Conservation (phyloP, 1,140 invertebrate genomes). For the Sarcophaga bullata region DNA sequence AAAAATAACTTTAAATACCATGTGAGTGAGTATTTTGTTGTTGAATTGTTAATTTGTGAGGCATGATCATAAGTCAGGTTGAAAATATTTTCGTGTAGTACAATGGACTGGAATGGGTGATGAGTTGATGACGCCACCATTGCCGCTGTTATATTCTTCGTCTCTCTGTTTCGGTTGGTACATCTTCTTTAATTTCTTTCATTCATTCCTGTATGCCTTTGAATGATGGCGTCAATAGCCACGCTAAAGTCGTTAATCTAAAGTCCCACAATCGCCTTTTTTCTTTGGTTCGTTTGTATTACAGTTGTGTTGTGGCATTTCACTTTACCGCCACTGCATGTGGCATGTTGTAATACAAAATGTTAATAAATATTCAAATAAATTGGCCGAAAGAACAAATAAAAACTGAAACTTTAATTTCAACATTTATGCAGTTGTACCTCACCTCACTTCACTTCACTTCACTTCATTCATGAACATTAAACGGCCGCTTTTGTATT, state of each 20-base stretch:
- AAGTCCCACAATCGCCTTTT: background rate
- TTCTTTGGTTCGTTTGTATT: background rate
- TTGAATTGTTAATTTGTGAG: conserved; percentile 9
- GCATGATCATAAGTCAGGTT: conserved; percentile 23
- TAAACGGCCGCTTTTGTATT: too few relatives aligned
- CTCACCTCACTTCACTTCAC: too few relatives aligned
- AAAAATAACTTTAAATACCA: background rate
- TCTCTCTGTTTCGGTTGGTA: background rate
- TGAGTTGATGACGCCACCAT: conserved; percentile 3
- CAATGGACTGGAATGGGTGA: background rate
- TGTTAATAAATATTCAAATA: background rate
- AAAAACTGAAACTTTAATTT: too few relatives aligned
- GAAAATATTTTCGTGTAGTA: background rate
- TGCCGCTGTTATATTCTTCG: background rate
- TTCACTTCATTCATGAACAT: too few relatives aligned
- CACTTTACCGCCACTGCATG: conserved; percentile 5
- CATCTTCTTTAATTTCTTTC: background rate
- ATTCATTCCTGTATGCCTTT: background rate
- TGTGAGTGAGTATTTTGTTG: background rate
- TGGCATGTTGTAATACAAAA: conserved; percentile 24
- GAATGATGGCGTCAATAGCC: conserved; percentile 19
- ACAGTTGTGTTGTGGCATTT: background rate
- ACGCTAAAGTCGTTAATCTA: conserved; percentile 14
- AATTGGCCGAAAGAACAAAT: too few relatives aligned
- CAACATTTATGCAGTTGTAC: too few relatives aligned